Conservation (phyloP, 2,113 vertebrate genomes). For the Hiodon alosoides region DNA sequence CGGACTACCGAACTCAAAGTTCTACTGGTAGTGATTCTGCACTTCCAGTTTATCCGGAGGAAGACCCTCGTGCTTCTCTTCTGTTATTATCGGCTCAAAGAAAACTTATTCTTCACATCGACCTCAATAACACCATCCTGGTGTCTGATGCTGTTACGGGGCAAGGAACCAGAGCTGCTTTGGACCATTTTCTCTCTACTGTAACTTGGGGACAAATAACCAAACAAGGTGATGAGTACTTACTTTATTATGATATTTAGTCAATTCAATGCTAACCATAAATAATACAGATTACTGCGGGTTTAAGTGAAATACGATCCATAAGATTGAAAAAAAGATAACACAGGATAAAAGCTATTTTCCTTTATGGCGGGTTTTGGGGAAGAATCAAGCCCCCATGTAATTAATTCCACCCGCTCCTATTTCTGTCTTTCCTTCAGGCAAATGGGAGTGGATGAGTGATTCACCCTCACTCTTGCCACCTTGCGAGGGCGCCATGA, state of each 20-base stretch:
- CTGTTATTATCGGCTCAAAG: constrained; percentile 27
- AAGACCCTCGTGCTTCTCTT: constrained; percentile 1
- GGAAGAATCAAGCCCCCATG: no score
- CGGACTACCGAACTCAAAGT: background rate
- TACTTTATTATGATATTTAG: no score
- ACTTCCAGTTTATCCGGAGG: background rate
- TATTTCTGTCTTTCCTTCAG: constrained; percentile 46
- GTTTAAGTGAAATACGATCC: no score
- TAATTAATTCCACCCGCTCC: background rate
- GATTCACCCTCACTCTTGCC: constrained; percentile 65
- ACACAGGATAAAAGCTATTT: no score
- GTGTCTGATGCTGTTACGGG: constrained; percentile 67
- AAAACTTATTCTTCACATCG: constrained; percentile 73
- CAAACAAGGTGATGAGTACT: constrained; percentile 44
- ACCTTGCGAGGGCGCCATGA: constrained; percentile 64
- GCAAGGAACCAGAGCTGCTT: constrained; percentile 65
- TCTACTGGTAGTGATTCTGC: background rate
- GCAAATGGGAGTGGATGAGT: constrained; percentile 80
- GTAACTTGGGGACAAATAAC: constrained; percentile 70
- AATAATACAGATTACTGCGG: no score
- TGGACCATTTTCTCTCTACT: constrained; percentile 70
- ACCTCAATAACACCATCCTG: constrained; percentile 80
- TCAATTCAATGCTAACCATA: no score
- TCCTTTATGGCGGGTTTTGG: no score
- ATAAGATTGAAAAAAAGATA: no score